Evolutionary conservation across 2,113 vertebrate species (phyloP).

Genomic region (Megaleporinus macrocephalus): DNA sequence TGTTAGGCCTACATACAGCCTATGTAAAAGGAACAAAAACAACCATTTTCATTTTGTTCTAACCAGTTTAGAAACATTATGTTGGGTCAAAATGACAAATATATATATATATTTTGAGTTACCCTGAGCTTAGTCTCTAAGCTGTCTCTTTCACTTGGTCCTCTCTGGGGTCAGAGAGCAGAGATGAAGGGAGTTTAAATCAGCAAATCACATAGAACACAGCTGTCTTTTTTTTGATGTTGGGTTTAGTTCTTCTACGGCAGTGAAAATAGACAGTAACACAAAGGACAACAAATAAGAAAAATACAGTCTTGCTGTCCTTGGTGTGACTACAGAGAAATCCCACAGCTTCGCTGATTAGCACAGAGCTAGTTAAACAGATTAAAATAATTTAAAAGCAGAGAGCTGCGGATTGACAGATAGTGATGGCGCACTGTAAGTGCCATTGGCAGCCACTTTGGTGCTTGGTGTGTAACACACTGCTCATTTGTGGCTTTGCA

Average conservation of each 20-base stretch:
- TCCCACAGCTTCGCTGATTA: background rate
- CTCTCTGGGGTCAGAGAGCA: background rate
- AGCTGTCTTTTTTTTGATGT: background rate
- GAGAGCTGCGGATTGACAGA: background rate
- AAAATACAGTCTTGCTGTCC: background rate
- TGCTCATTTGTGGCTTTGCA: constrained; percentile 39
- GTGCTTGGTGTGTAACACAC: background rate
- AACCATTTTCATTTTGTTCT: too few relatives aligned
- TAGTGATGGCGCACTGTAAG: constrained; percentile 15
- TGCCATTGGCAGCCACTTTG: constrained; percentile 22
- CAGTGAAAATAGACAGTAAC: background rate
- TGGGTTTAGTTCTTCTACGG: background rate
- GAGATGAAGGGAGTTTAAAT: background rate
- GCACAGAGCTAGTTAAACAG: background rate
- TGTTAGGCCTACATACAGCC: too few relatives aligned
- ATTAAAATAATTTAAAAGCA: background rate
- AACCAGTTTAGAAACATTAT: too few relatives aligned
- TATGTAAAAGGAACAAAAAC: too few relatives aligned
- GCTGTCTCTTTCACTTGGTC: background rate
- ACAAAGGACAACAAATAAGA: background rate
- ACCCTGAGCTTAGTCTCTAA: background rate
- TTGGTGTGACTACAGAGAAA: background rate
- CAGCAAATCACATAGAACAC: background rate
- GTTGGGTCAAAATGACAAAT: too few relatives aligned
- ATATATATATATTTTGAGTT: too few relatives aligned